Base-by-base conservation (phyloP, 2,888 invertebrate species). In the Beris morrisii region DNA sequence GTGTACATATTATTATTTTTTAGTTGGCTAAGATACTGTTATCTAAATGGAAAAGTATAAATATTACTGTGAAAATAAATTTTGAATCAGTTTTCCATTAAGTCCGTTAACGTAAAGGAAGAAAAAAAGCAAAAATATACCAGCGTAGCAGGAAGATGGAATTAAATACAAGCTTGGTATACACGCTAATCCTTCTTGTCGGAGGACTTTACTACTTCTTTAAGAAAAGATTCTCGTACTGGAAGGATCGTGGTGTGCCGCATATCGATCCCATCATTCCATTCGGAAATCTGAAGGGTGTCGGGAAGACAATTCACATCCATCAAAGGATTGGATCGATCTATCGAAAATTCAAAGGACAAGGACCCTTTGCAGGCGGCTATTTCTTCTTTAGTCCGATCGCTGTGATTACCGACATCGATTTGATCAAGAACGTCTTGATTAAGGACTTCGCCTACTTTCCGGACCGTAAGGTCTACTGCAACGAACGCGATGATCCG, bases 381-480 rank as follows among this genome's bases (percentile, higher is more conserved):
- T 71, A 69, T 56, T 67, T 71, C 13, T 70, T 69, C 15, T 64
- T 65, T 12, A 66, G 48, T 22, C 71, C 71, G 13, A 56, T 65
- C 7, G 55, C 59, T 5, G 30, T 72, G 2, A 57, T 65, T 5
- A 50, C 61, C 1, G 69, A 71, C 64, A 69, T 76, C 1, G 75
- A 77, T 6, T 22, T 75, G 3, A 70, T 76, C 15, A 75, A 73
- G 65, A 65, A 65, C 12, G 66, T 76, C 9, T 59, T 77, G 11
- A 73, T 75, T 5, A 74, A 73, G 64, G 76, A 77, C 64, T 78
- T 78, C 68, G 50, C 66, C 0, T 67, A 72, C 58, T 78, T 78
- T 69, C 71, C 72, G 13, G 73, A 75, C 69, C 74, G 75, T 50
- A 73, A 74, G 5, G 55, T 74, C 12, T 70, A 69, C n/a, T 69